Conservation (phyloP, 2,797 vertebrate genomes). For the Rhinella marina region DNA sequence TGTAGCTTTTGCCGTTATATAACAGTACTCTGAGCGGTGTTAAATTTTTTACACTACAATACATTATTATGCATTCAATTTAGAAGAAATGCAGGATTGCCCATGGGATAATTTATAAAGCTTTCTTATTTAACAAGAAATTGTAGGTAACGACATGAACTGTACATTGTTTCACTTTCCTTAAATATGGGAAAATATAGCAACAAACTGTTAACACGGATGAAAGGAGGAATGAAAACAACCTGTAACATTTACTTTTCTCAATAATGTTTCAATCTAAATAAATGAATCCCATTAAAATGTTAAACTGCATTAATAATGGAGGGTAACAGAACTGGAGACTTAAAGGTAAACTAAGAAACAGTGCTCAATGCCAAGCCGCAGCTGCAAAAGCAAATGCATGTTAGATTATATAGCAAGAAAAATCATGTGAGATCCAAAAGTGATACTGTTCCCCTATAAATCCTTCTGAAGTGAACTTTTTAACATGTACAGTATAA, state of each 20-base stretch:
- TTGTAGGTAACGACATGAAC: constrained; percentile 14
- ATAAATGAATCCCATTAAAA: neutral
- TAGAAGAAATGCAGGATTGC: constrained; percentile 46
- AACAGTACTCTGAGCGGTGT: constrained; percentile 18
- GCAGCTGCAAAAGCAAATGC: neutral
- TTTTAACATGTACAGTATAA: neutral
- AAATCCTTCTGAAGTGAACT: too few relatives aligned
- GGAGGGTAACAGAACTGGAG: neutral
- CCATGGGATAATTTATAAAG: constrained; percentile 47
- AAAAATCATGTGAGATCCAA: too few relatives aligned
- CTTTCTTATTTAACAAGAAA: constrained; percentile 47
- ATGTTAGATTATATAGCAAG: neutral
- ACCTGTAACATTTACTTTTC: neutral
- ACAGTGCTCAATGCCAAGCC: neutral
- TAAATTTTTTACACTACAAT: constrained; percentile 47
- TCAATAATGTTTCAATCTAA: neutral
- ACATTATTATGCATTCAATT: constrained; percentile 52
- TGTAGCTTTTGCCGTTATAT: constrained; percentile 2
- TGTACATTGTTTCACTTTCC: neutral
- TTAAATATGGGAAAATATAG: neutral
- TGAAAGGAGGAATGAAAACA: neutral
- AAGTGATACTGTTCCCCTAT: too few relatives aligned
- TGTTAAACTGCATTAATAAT: neutral
- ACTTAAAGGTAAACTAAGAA: neutral
- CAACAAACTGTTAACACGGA: neutral